A percentile compares a stretch with the other conserved stretches of the same genome.
phyloP scores from a whole-genome alignment of 2,888 invertebrate genomes.

The Rhabditoides inermis region DNA sequence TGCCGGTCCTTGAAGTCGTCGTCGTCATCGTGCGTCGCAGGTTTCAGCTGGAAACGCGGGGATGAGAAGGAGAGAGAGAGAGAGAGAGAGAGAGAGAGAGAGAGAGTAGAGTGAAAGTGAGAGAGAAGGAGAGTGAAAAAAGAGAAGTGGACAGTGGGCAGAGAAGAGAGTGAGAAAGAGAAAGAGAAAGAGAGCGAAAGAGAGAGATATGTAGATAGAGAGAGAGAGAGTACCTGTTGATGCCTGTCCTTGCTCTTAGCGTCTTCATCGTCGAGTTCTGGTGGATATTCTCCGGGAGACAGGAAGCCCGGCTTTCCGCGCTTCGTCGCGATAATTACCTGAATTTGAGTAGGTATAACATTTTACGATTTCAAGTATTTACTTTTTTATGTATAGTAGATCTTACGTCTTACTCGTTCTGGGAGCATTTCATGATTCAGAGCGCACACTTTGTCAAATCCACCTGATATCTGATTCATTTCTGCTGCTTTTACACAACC shows the following conservation, averaged over 20 bases:
- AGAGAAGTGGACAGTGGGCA: too few species aligned
- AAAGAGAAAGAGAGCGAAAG: background rate
- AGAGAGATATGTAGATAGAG: background rate
- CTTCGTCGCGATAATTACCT: constrained; percentile 43
- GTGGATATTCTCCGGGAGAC: constrained; percentile 24
- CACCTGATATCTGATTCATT: too few species aligned
- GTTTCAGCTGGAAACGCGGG: constrained; percentile 10
- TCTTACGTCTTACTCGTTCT: too few species aligned
- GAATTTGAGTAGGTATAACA: background rate
- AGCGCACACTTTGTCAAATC: too few species aligned
- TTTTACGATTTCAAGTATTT: too few species aligned
- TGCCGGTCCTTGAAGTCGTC: constrained; percentile 31
- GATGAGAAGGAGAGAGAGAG: constrained; percentile 1
- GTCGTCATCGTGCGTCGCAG: constrained; percentile 12
- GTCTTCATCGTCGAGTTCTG: constrained; percentile 36
- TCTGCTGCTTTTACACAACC: too few species aligned
- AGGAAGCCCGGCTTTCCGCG: constrained; percentile 39
- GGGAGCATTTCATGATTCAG: too few species aligned
- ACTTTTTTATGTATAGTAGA: too few species aligned
- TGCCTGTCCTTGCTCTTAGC: constrained; percentile 28
- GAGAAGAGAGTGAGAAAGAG: background rate
- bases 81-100: background rate
- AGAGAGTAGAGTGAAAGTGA: too few species aligned
- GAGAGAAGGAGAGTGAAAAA: background rate
- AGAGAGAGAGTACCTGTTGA: constrained; percentile 12